These are phyloP conservation scores for Artemia sinica DNA, from an alignment of 2,888 invertebrate genomes.

Conservation along the genomic window DNA sequence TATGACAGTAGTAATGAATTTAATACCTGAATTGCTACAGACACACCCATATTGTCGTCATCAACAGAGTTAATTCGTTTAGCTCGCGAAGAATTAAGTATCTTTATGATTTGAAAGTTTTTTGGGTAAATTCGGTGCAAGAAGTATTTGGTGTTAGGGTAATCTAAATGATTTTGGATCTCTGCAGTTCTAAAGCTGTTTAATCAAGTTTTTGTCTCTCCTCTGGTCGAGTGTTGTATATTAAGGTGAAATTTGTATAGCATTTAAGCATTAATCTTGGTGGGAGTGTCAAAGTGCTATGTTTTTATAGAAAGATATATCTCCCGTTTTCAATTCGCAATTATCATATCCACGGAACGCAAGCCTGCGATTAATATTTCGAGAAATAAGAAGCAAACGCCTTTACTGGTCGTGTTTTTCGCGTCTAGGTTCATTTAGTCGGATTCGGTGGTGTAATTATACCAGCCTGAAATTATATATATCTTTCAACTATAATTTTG, in stretches of 20 bases:
- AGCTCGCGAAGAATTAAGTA: too few relatives aligned
- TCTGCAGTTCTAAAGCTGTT: not conserved
- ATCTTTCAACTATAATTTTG: slow-evolving; percentile 12
- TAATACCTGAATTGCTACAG: too few relatives aligned
- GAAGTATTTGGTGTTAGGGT: too few relatives aligned
- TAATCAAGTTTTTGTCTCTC: slow-evolving; percentile 7
- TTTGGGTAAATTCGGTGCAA: too few relatives aligned
- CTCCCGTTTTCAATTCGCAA: slow-evolving; percentile 10
- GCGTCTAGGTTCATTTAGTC: slow-evolving; percentile 9
- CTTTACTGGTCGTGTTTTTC: slow-evolving; percentile 11
- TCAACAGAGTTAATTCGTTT: too few relatives aligned
- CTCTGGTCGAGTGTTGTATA: not conserved
- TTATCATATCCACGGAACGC: slow-evolving; percentile 10
- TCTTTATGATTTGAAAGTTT: too few relatives aligned
- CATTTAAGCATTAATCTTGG: not conserved
- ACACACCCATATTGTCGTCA: too few relatives aligned
- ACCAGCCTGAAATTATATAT: slow-evolving; percentile 8
- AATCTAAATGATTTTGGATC: too few relatives aligned
- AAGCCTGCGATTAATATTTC: slow-evolving; percentile 9
- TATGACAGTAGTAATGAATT: too few relatives aligned
- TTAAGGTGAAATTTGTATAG: slow-evolving; percentile 4
- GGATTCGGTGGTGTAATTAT: slow-evolving; percentile 9
- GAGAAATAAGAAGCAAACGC: slow-evolving; percentile 14
- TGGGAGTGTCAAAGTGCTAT: slow-evolving; percentile 7
- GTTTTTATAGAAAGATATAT: slow-evolving; percentile 7